A percentile compares a stretch with the other conserved stretches of the same genome.
Evolutionary conservation across 2,113 vertebrate species (phyloP).

Genomic region (Epinephelus cyanopodus): DNA sequence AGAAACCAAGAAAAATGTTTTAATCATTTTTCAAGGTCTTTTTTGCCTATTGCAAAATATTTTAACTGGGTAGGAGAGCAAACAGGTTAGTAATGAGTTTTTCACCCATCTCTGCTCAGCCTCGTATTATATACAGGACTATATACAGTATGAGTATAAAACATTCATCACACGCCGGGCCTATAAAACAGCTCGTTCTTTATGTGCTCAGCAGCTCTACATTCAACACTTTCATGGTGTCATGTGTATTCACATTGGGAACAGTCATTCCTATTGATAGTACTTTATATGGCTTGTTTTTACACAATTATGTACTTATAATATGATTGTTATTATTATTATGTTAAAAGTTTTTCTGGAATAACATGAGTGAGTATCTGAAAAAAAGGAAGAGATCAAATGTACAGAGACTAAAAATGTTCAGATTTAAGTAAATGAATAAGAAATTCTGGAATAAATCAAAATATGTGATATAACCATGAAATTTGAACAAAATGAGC

Average conservation of each 20-base stretch:
- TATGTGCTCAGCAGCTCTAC: background rate
- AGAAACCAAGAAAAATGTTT: background rate
- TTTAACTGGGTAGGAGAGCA: background rate
- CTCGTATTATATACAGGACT: background rate
- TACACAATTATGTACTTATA: too few relatives aligned
- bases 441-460: background rate
- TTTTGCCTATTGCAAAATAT: background rate
- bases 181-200: background rate
- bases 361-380: background rate
- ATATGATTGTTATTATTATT: background rate
- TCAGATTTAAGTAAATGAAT: background rate
- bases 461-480: background rate
- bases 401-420: background rate
- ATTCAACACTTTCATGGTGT: background rate
- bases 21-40: background rate
- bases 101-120: background rate
- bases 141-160: background rate
- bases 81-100: background rate
- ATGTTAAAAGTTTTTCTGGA: background rate
- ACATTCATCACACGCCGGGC: background rate
- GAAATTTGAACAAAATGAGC: background rate
- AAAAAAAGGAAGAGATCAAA: background rate
- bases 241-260: background rate
- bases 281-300: background rate
- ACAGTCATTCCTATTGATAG: background rate